Evolutionary conservation across 2,797 vertebrate species (phyloP), one percentile per base, ranked within the genome.

Genomic region (Lophotriccus pileatus): DNA sequence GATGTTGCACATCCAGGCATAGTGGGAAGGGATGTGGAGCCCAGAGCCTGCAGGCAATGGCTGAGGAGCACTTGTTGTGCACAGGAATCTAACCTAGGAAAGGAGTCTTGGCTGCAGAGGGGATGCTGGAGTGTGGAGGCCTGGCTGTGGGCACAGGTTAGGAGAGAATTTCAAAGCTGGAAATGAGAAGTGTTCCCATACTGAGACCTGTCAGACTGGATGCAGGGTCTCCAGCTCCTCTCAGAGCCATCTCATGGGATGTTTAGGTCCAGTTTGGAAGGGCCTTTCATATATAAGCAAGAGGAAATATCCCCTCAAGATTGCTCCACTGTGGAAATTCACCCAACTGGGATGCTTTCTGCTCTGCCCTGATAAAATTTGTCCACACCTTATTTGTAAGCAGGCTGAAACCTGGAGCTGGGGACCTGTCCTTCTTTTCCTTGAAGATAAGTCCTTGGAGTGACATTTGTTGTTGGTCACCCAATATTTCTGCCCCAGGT

Each of bases 221-320:
- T 6, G 6, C 27, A 24, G 76, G 49, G 18, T 36, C 60, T 69
- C n/a, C 87, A 56, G 22, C 58, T 93, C 56, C 62, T 89, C 47
- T 62, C 56, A 34, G 28, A 18, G 24, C 41, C 16, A 1, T 25
- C 36, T 24, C 66, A 34, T 6, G 22, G 47, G 77, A 49, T 18
- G 41, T 24, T 69, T 24, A 36, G 14, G 19, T 76, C 50, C 56
- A 39, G 8, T 34, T 30, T 84, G 59, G 39, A 41, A 59, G 49
- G 12, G 0, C 63, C 11, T 18, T 25, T 75, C 10, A 0, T 3
- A 1, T 1, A 3, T 0, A 62, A 32, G 2, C 9, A 6, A 34
- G 11, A 82, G 62, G 46, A 58, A 66, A 56, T 3, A 75, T 4
- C 47, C 47, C 32, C 32, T 5, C 6, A 2, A 7, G 6, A 47